These are phyloP conservation scores for Ameiurus melas DNA, from an alignment of 2,113 vertebrate genomes.

Conservation along the genomic window DNA sequence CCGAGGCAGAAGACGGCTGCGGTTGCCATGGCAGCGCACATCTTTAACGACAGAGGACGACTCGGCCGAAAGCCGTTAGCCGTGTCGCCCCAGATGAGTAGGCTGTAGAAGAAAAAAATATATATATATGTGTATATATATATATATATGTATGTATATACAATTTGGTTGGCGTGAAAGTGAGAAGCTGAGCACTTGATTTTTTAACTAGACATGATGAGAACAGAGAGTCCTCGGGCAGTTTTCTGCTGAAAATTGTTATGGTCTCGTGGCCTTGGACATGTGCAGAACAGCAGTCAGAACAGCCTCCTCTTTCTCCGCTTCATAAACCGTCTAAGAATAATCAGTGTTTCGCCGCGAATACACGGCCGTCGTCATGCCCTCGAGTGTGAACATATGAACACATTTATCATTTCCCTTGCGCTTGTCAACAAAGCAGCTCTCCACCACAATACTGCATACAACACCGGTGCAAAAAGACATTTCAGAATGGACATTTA, in stretches of 20 bases:
- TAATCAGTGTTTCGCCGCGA: not conserved
- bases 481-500: conserved; percentile 19
- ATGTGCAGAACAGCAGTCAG: not conserved
- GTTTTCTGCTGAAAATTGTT: conserved; percentile 2
- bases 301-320: not conserved
- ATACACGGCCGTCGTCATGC: not conserved
- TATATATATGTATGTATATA: no score
- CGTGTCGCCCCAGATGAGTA: not conserved
- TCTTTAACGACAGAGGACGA: conserved; percentile 33
- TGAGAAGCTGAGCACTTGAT: not conserved
- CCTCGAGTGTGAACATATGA: not conserved
- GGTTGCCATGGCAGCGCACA: conserved; percentile 39
- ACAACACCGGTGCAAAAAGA: not conserved
- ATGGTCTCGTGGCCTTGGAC: not conserved
- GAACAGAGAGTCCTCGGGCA: not conserved
- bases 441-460: not conserved
- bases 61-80: not conserved
- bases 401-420: not conserved
- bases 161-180: not conserved
- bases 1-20: conserved; percentile 22
- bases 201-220: conserved; percentile 10
- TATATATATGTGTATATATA: no score
- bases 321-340: not conserved
- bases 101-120: not conserved
- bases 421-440: not conserved